Conservation (phyloP, 2,888 invertebrate genomes). For the Myopa tessellatipennis region DNA sequence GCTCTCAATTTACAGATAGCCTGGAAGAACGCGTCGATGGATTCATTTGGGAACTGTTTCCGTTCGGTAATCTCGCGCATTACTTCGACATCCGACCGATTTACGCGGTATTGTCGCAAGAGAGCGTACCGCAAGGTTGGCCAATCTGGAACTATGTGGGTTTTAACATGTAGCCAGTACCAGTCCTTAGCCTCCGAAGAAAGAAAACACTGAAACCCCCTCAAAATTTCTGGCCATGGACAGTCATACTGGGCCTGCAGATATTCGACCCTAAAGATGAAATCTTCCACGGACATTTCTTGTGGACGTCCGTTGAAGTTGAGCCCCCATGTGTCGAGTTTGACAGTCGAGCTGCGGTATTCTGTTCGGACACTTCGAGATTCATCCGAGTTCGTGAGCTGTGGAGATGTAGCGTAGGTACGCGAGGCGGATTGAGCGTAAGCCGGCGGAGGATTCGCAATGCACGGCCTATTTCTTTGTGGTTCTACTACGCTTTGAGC, state of each 20-base stretch:
- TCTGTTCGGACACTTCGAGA: too few species aligned
- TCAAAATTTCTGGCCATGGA: slow-evolving; percentile 10
- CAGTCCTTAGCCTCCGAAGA: slow-evolving; percentile 11
- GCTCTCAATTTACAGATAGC: background rate
- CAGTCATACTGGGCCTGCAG: slow-evolving; percentile 9
- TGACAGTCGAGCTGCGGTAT: background rate
- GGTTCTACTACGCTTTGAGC: too few species aligned
- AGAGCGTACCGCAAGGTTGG: background rate
- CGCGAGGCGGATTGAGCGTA: too few species aligned
- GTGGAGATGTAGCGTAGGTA: too few species aligned
- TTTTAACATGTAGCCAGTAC: slow-evolving; percentile 29
- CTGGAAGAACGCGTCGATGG: slow-evolving; percentile 13
- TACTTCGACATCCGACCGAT: slow-evolving; percentile 12
- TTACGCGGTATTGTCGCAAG: slow-evolving; percentile 10
- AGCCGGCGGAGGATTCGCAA: too few species aligned
- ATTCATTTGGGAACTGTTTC: slow-evolving; percentile 3
- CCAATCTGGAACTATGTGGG: background rate
- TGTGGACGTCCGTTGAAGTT: slow-evolving; percentile 9
- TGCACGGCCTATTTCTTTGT: too few species aligned
- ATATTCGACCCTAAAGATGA: slow-evolving; percentile 28
- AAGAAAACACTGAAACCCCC: slow-evolving; percentile 1
- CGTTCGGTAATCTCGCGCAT: slow-evolving; percentile 26
- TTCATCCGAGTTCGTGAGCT: too few species aligned
- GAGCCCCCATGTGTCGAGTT: slow-evolving; percentile 23
- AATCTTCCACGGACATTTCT: slow-evolving; percentile 18